Conservation (phyloP, 2,113 vertebrate genomes). For the Lonchura striata region DNA sequence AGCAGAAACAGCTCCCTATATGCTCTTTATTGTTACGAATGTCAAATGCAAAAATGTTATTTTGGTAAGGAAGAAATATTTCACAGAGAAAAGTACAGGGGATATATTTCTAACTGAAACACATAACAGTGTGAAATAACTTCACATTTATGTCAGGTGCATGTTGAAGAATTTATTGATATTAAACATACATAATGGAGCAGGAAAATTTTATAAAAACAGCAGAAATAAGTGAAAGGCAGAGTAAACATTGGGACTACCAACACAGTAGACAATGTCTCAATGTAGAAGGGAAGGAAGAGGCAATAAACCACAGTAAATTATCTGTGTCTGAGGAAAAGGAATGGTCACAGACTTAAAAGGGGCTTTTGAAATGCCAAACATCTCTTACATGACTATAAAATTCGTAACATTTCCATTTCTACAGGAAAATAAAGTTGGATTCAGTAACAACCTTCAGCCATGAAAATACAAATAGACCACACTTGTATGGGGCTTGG, state of each 20-base stretch:
- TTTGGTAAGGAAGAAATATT: not conserved
- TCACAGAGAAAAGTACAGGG: not conserved
- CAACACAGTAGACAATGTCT: not conserved
- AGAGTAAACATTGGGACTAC: not conserved
- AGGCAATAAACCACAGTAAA: not conserved
- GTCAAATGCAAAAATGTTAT: not conserved
- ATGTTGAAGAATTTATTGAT: not conserved
- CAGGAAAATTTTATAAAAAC: not conserved
- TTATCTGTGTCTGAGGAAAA: not conserved
- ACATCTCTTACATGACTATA: not conserved
- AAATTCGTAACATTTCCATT: not conserved
- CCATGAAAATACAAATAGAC: not conserved
- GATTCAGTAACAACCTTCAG: not conserved
- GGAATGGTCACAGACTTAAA: not conserved
- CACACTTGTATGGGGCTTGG: not conserved
- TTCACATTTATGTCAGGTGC: not conserved
- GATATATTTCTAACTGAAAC: not conserved
- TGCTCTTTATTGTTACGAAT: not conserved
- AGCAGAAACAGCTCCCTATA: not conserved
- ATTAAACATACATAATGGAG: not conserved
- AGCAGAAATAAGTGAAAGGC: not conserved
- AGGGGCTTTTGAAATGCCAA: not conserved
- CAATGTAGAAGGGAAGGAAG: not conserved
- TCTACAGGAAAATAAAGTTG: not conserved
- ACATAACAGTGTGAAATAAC: not conserved